Evolutionary conservation across 2,113 vertebrate genomes (phyloP), one percentile per base, ranked within the genome.

Genomic region (Otocyon megalotis): DNA sequence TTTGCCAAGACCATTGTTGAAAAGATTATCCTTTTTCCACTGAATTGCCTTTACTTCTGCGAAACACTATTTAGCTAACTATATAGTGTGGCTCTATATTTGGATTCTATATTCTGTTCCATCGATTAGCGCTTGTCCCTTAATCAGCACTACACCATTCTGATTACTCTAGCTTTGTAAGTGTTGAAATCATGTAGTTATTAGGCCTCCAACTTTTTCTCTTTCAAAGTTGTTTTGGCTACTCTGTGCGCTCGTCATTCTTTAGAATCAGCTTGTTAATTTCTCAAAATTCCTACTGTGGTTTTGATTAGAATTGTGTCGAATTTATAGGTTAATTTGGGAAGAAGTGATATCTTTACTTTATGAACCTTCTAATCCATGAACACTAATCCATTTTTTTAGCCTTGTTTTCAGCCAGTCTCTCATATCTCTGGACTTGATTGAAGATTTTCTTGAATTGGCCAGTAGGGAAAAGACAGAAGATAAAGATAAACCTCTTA

Each of bases 351-450:
- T 90, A 65, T 77, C 26, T 92, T 86, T 95, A 37, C 56, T 93
- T 50, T 76, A 6, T 93, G 35, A 77, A 67, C 93, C 19, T 97
- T 97, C 50, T 82, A 96, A 95, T 92, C 15, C 16, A 26, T 82
- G 28, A 94, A 94, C 16, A 63, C 63, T 93, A n/a, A 93, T 96
- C 4, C 97, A 65, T 91, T 76, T 97, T 98, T 98, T 97, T 98
- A 99, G 99, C 92, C 99, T 99, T 98, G 99, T 99, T 96, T 99
- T 99, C 96, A 99, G 99, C 98, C 99, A 99, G 97, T 99, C 99
- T 82, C 99, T 99, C 16, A 99, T 99, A 98, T 99, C 99, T 94
- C 98, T 99, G 98, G 99, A 99, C 98, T 99, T 99, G 97, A 99
- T 99, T 93, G 99, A 99, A 98, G 99, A 99, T 99, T 99, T 99